A percentile compares a stretch with the other conserved stretches of the same genome.
phyloP scores from a whole-genome alignment of 2,888 invertebrate genomes.

The Troides aeacus region DNA sequence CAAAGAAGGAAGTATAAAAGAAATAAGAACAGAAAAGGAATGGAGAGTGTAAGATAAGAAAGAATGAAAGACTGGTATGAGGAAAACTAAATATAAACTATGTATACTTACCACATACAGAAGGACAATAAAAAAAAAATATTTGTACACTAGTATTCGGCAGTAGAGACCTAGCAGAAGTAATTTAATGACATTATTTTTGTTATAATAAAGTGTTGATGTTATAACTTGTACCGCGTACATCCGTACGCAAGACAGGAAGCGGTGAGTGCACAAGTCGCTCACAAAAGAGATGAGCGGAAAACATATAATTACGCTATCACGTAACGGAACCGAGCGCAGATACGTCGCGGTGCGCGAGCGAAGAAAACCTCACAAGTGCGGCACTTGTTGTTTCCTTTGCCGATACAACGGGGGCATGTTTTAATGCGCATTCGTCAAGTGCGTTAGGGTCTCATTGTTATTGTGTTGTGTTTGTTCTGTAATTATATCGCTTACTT shows the following conservation, averaged over 20 bases:
- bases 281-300: slow-evolving; percentile 67
- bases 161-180: no score
- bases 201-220: neutral
- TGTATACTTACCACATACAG: no score
- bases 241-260: slow-evolving; percentile 62
- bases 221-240: slow-evolving; percentile 41
- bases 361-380: slow-evolving; percentile 51
- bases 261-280: slow-evolving; percentile 57
- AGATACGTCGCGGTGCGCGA: slow-evolving; percentile 42
- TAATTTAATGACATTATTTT: no score
- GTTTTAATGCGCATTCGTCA: slow-evolving; percentile 29
- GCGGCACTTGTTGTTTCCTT: slow-evolving; percentile 66
- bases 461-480: slow-evolving; percentile 12
- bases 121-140: no score
- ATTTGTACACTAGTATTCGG: no score
- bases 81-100: no score
- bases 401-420: slow-evolving; percentile 39
- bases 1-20: no score
- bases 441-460: slow-evolving; percentile 28
- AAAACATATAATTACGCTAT: slow-evolving; percentile 75
- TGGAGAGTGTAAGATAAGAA: no score
- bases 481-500: neutral
- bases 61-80: no score
- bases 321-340: slow-evolving; percentile 54
- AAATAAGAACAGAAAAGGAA: no score